A percentile compares a stretch with the other conserved stretches of the same genome.
These are phyloP conservation scores for Lithophane leautieri DNA, from an alignment of 2,888 invertebrate genomes.

Conservation along the genomic window DNA sequence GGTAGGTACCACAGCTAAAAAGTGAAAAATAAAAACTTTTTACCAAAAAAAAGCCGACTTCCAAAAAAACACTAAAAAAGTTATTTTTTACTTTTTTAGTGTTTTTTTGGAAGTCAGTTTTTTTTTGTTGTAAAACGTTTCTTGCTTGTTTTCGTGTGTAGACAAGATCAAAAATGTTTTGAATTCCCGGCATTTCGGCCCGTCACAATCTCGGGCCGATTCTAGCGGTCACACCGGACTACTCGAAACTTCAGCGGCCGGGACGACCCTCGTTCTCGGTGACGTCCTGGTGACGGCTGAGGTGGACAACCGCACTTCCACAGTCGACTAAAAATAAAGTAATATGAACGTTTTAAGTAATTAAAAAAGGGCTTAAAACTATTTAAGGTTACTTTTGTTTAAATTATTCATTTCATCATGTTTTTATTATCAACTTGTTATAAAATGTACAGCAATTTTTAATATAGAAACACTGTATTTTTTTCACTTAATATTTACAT, in stretches of 20 bases:
- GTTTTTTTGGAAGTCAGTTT: no score
- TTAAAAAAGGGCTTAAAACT: not conserved
- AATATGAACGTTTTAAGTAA: not conserved
- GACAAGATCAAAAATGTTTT: no score
- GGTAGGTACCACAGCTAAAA: no score
- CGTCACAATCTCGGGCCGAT: no score
- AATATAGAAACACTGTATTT: slow-evolving; percentile 9
- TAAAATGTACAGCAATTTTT: not conserved
- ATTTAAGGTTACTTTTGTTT: not conserved
- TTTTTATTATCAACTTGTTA: not conserved
- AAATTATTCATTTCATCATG: not conserved
- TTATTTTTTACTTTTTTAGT: no score
- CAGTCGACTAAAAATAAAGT: not conserved
- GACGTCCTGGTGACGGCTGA: not conserved
- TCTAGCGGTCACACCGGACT: no score
- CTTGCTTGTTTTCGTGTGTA: not conserved
- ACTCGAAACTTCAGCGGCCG: no score
- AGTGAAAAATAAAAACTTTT: no score
- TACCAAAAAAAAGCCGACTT: no score
- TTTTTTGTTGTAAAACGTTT: no score
- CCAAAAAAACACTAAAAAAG: no score
- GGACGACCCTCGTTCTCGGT: not conserved
- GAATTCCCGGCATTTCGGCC: no score
- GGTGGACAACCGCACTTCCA: not conserved
- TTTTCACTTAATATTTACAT: slow-evolving; percentile 32